Percentiles rank a stretch among this genome's conserved stretches.
Evolutionary conservation across 2,888 invertebrate genomes (phyloP).

Genomic region (Trissolcus japonicus): DNA sequence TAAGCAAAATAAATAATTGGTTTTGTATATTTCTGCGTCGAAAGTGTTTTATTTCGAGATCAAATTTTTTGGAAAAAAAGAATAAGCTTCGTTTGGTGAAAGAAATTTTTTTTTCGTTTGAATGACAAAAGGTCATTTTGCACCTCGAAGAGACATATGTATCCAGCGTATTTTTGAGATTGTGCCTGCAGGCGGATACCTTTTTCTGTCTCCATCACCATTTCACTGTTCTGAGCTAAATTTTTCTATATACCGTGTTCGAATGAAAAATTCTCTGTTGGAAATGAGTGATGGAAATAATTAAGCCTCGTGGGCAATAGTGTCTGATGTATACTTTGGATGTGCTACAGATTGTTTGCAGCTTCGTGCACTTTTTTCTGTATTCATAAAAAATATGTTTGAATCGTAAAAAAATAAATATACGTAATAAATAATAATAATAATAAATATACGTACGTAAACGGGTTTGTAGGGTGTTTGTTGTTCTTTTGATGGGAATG

Average conservation of each 20-base stretch:
- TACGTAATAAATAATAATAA: too few species aligned
- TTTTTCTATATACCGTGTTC: conserved; percentile 3
- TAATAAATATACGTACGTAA: too few species aligned
- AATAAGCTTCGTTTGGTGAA: not conserved
- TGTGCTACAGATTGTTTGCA: not conserved
- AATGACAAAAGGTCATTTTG: conserved; percentile 3
- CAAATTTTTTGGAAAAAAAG: too few species aligned
- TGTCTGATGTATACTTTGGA: not conserved
- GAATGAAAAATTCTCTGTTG: conserved; percentile 1
- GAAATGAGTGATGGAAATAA: conserved; percentile 1
- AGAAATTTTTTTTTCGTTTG: not conserved
- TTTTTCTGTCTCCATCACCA: not conserved
- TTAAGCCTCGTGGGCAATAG: conserved; percentile 1
- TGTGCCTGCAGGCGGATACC: not conserved
- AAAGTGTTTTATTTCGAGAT: too few species aligned
- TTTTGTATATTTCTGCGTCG: too few species aligned
- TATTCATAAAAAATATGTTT: too few species aligned
- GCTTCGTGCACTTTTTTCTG: not conserved
- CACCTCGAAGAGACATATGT: conserved; percentile 3
- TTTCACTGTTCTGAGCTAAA: not conserved
- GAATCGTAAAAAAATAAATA: too few species aligned
- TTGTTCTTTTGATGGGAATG: too few species aligned
- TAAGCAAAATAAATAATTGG: too few species aligned
- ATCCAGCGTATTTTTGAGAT: not conserved
- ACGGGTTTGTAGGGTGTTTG: too few species aligned